Base-by-base conservation (phyloP, 2,888 invertebrate species). In the Holacanthella duospinosa region DNA sequence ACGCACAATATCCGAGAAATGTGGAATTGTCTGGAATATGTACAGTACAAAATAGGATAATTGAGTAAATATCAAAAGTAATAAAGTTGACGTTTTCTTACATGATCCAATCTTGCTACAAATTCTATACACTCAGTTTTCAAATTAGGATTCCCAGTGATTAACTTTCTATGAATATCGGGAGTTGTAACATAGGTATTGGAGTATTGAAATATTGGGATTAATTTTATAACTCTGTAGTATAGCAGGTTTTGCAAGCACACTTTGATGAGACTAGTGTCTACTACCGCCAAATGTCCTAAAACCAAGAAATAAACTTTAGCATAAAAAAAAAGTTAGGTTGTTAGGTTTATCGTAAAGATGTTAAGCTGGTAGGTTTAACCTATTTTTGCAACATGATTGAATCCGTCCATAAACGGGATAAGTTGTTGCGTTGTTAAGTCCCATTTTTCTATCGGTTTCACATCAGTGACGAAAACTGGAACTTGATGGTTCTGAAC, bases 401-500 rank as follows among this genome's bases (percentile, higher is more conserved):
- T 91, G 75, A 89, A 89, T 0, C 95, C 94, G 77, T 95, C 89
- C 59, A 96, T 90, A 75, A 87, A 88, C 0, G 92, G 90, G 28
- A 92, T 78, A 65, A 87, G 84, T 83, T 93, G 93, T 77, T 92
- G 87, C 0, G 95, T 94, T 1, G 94, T 94, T 36, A 95, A 82
- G 76, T 95, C 95, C 93, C 94, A 94, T 66, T 88, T 80, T 57
- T 84, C 82, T 29, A 85, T 84, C 25, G 83, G 80, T 67, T 84
- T 82, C 16, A 83, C 79, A 59, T 85, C 84, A 1, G 84, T 84
- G 26, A 86, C 79, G 71, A 94, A 83, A 60, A 94, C 84, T 0
- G 95, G 95, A 1, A 96, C 95, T 79, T 93, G 89, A 77, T 92
- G 87, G 77, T 93, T 93, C 64, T 85, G 82, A 0, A 94, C 92